Base-by-base conservation (phyloP, 2,797 vertebrate genomes). In the Melanogrammus aeglefinus region DNA sequence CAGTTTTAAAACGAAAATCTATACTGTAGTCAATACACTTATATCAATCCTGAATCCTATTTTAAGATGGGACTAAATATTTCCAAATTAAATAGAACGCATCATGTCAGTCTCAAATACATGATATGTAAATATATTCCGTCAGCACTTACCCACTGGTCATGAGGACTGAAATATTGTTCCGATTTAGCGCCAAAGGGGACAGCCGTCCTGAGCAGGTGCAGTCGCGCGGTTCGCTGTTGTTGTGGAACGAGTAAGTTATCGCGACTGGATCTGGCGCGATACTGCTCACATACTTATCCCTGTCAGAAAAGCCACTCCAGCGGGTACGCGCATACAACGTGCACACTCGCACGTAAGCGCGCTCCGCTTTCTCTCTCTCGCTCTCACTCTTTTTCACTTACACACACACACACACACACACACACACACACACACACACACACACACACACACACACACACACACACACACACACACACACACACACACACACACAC, bases 251-350 rank as follows among this genome's bases (percentile, higher is more conserved):
- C 79, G 84, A 82, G 78, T 83, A 86, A 86, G 88, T 90, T 89
- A 79, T 84, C 82, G 39, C 80, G 79, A 63, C 84, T 74, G 85
- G 84, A 66, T 84, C 87, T 78, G 80, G 80, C 81, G 94, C 78
- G 77, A 77, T 78, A 80, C 81, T 88, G 74, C 80, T 82, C 88
- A 90, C 89, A 79, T 90, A 91, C 88, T 86, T 93, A 91, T 94
- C 93, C 78, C 73, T 82, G 83, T 83, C 88, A 79, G 80, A 72
- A 78, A 78, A 86, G 86, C 82, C 91, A 87, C 79, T 89, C 91
- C 57, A 88, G 92, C 91, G 89, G 90, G 86, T 3, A 4, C 63
- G 63, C 63, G 63, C 63, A 18, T 8, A 63, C 57, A 21, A 57
- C 57, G 57, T 9, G 57, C 57, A 63, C 57, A 63, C 51, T n/a